Evolutionary conservation across 2,888 invertebrate genomes (phyloP).

Genomic region (Hololepta plana): DNA sequence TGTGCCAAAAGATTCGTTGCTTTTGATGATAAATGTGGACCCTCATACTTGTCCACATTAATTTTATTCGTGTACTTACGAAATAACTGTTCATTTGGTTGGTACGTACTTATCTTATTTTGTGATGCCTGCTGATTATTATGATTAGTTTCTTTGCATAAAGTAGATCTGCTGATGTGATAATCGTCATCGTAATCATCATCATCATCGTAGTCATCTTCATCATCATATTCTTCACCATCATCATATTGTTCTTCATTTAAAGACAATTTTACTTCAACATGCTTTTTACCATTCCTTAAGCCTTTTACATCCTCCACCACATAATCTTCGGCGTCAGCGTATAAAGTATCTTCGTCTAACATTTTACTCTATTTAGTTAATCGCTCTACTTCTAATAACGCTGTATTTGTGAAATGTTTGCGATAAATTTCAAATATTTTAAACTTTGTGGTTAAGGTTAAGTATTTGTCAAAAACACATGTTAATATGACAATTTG

Average conservation of each 20-base stretch:
- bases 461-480: too few species aligned
- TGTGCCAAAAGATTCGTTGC: slow-evolving; percentile 55
- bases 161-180: slow-evolving; percentile 5
- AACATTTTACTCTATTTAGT: neutral
- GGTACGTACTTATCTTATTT: slow-evolving; percentile 38
- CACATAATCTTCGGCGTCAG: slow-evolving; percentile 17
- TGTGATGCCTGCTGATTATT: slow-evolving; percentile 17
- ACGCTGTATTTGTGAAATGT: too few species aligned
- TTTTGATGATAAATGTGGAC: slow-evolving; percentile 39
- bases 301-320: slow-evolving; percentile 3
- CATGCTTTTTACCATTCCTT: too few species aligned
- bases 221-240: slow-evolving; percentile 12
- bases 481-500: too few species aligned
- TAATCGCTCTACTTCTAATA: too few species aligned
- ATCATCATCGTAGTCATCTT: slow-evolving; percentile 7
- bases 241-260: slow-evolving; percentile 9
- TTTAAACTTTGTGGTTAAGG: too few species aligned
- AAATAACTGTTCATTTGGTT: slow-evolving; percentile 66
- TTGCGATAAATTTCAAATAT: too few species aligned
- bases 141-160: slow-evolving; percentile 10
- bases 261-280: slow-evolving; percentile 4
- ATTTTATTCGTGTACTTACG: slow-evolving; percentile 65
- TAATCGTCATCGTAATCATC: slow-evolving; percentile 7
- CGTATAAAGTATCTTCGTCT: slow-evolving; percentile 25
- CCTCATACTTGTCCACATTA: slow-evolving; percentile 66